These are phyloP conservation scores for Leptinotarsa lineolata DNA, from an alignment of 1,140 invertebrate genomes.

Conservation along the genomic window DNA sequence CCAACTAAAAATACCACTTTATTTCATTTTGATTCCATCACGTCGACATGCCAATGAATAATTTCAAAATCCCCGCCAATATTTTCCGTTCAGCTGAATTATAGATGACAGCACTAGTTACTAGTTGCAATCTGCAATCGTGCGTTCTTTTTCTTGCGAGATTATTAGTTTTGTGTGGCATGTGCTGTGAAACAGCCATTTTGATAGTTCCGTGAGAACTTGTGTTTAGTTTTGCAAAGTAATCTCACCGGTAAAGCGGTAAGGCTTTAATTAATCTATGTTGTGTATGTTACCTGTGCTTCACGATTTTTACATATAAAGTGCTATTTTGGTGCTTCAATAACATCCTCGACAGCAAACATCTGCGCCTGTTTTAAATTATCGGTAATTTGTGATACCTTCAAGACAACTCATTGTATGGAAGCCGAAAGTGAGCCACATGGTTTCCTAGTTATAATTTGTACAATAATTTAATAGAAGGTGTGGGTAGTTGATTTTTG, in stretches of 20 bases:
- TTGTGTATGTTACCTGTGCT: slow-evolving; percentile 39
- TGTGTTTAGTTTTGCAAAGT: slow-evolving; percentile 63
- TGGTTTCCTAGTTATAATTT: slow-evolving; percentile 54
- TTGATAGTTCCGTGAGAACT: slow-evolving; percentile 67
- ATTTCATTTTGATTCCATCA: no score
- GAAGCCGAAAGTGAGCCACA: slow-evolving; percentile 56
- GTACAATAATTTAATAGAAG: background rate
- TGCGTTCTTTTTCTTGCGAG: slow-evolving; percentile 39
- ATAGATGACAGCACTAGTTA: slow-evolving; percentile 10
- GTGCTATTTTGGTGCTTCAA: slow-evolving; percentile 24
- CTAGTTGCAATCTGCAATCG: slow-evolving; percentile 13
- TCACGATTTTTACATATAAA: slow-evolving; percentile 18
- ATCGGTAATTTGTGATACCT: slow-evolving; percentile 46
- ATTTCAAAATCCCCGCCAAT: slow-evolving; percentile 5
- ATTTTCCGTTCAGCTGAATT: background rate
- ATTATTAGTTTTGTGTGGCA: slow-evolving; percentile 67
- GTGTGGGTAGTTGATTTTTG: slow-evolving; percentile 12
- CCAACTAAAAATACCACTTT: no score
- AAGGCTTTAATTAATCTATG: slow-evolving; percentile 48
- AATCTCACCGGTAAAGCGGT: slow-evolving; percentile 57
- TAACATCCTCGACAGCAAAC: slow-evolving; percentile 36
- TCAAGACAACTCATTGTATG: slow-evolving; percentile 47
- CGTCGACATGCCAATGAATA: background rate
- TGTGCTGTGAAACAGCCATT: slow-evolving; percentile 71
- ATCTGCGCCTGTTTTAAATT: slow-evolving; percentile 45